Base-by-base conservation (phyloP, 2,113 vertebrate species). In the Psephotus haematonotus region DNA sequence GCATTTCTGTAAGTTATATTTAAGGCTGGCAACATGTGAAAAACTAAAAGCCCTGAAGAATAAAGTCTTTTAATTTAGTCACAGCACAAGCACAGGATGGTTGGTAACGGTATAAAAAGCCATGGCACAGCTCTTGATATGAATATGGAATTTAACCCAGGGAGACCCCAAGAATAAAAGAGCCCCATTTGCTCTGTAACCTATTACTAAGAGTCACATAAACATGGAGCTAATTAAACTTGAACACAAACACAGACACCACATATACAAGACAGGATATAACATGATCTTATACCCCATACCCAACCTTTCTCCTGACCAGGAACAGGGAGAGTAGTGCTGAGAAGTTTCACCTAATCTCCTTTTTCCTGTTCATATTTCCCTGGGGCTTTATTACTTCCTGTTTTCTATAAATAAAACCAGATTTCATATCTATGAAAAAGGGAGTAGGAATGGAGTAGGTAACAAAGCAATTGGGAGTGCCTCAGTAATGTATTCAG, bases 391-490 rank as follows among this genome's bases (percentile, higher is more conserved):
- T 47, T 43, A 87, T 23, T 67, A 49, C 55, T 88, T 88, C 84
- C 82, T 81, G 60, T 55, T 94, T 87, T 59, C 78, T 60, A 90
- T 72, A 96, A 93, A 96, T 91, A 93, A 96, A 93, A 44, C 33
- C 49, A 87, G 85, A 64, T 89, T 88, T 82, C 93, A 75, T 17
- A 75, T 75, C 76, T 95, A 72, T 69, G 95, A 87, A 93, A 90
- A 94, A 96, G 84, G 83, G n/a, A 82, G 84, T 79, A 64, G 85
- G 94, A 97, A 97, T 70, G 84, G 96, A 96, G 91, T 92, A 85
- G 87, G 91, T 84, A 97, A 97, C 96, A 97, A 97, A 98, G 96
- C 96, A 97, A 96, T 89, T 96, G 94, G 94, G 95, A 97, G 95
- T 3, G 53, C 74, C 94, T 96, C 88, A 52, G 91, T 97, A 97